Percentiles rank a stretch among this genome's conserved stretches.
Conservation (phyloP, 2,113 vertebrate genomes). For the Cebus imitator region DNA sequence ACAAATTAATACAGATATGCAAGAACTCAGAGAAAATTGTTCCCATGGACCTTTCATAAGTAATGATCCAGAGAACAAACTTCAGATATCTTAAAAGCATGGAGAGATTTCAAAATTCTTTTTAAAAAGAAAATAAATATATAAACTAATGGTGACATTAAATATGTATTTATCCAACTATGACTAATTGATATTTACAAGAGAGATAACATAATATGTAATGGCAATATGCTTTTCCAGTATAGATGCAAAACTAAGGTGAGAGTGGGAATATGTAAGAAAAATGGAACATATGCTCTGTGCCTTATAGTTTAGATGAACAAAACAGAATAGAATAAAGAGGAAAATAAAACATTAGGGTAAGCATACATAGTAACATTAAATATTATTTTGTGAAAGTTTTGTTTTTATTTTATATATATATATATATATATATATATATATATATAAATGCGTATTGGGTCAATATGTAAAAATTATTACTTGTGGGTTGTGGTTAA, state of each 20-base stretch:
- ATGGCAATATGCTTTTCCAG: neutral
- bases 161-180: neutral
- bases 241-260: neutral
- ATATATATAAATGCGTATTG: neutral
- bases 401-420: neutral
- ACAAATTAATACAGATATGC: neutral
- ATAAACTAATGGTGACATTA: neutral
- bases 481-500: neutral
- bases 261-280: neutral
- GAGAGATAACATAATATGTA: neutral
- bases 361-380: neutral
- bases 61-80: neutral
- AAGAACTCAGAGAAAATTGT: neutral
- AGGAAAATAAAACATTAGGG: neutral
- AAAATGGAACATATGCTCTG: neutral
- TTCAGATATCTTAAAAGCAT: neutral
- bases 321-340: neutral
- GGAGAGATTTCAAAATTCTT: neutral
- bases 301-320: neutral
- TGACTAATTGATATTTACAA: neutral
- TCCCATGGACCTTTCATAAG: neutral
- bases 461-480: neutral
- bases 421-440: neutral
- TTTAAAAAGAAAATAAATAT: neutral
- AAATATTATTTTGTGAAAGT: neutral